Evolutionary conservation across 2,113 vertebrate species (phyloP), one percentile per base, ranked within the genome.

Genomic region (Hyaena hyaena): DNA sequence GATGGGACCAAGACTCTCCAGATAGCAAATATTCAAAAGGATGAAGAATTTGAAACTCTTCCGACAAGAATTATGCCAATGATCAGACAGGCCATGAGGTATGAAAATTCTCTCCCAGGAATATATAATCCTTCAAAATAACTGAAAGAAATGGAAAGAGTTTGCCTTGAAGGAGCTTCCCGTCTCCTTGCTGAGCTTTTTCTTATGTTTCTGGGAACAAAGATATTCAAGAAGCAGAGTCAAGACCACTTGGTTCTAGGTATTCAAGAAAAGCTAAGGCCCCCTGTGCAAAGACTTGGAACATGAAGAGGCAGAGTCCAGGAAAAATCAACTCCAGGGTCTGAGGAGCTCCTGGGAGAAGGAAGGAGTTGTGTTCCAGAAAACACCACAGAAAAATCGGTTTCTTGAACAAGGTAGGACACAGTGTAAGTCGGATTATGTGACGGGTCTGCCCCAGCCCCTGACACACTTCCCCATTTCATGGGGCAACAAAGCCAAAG

Each of bases 1-100:
- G 93, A 97, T 95, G 90, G 95, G 92, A 97, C 28, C 83, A 96
- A 83, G 68, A 85, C 74, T 95, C 97, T 90, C 87, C 79, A 92
- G 92, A 93, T 93, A 97, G 84, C 96, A 97, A 93, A 96, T 96
- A 96, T 85, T 96, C 79, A 80, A 90, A 97, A 96, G 90, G 89
- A 93, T 80, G 50, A 96, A 96, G 90, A 98, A 93, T 97, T 65
- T 77, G 73, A 97, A 96, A 97, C 91, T 97, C 91, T 86, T 96
- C 53, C 1, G 16, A 77, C 68, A 87, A 97, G 93, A 95, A 96
- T 98, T 95, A 96, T 95, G 86, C 92, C 79, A 89, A 63, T 26
- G 53, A 96, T 89, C 95, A 94, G 93, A 93, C 53, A 97, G 88
- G 87, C 83, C 90, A 35, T 93, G 68, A 83, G 83, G 68, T 97